Conservation (phyloP, 1,140 invertebrate genomes). For the Sweltsa coloradensis region DNA sequence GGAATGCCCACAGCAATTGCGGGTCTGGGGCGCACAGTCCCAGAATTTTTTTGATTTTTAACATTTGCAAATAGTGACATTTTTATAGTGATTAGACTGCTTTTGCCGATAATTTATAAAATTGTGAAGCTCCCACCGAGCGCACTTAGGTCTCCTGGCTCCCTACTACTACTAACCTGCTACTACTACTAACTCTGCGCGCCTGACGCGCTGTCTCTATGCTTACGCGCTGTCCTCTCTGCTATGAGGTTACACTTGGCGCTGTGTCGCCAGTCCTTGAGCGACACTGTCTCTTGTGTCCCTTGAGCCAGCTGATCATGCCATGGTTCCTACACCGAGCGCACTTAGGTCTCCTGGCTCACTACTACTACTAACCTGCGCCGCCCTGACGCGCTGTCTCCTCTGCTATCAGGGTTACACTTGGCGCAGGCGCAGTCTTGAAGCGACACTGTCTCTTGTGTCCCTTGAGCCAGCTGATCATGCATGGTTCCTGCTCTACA, state of each 20-base stretch:
- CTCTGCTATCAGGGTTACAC: conserved; percentile 93
- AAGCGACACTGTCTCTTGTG: conserved; percentile 87
- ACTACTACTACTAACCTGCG: conserved; percentile 14
- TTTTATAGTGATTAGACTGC: too few relatives aligned
- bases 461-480: conserved; percentile 87
- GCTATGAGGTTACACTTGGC: conserved; percentile 92
- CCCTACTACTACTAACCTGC: too few relatives aligned
- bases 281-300: conserved; percentile 85
- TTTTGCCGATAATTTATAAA: too few relatives aligned
- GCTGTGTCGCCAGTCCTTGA: conserved; percentile 77
- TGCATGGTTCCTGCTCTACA: conserved; percentile 91
- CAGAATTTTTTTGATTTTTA: too few relatives aligned
- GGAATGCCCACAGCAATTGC: too few relatives aligned
- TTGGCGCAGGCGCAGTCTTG: conserved; percentile 80
- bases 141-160: too few relatives aligned
- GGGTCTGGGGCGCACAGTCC: too few relatives aligned
- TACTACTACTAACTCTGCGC: too few relatives aligned
- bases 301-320: conserved; percentile 85
- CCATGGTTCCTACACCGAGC: conserved; percentile 93
- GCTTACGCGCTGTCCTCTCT: too few relatives aligned
- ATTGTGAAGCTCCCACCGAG: too few relatives aligned
- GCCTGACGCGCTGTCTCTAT: conserved; percentile 91
- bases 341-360: conserved; percentile 65
- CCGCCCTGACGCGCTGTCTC: conserved; percentile 93
- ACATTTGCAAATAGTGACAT: too few relatives aligned